Evolutionary conservation across 2,113 vertebrate species (phyloP), one percentile per base, ranked within the genome.

Genomic region (Callospermophilus lateralis): DNA sequence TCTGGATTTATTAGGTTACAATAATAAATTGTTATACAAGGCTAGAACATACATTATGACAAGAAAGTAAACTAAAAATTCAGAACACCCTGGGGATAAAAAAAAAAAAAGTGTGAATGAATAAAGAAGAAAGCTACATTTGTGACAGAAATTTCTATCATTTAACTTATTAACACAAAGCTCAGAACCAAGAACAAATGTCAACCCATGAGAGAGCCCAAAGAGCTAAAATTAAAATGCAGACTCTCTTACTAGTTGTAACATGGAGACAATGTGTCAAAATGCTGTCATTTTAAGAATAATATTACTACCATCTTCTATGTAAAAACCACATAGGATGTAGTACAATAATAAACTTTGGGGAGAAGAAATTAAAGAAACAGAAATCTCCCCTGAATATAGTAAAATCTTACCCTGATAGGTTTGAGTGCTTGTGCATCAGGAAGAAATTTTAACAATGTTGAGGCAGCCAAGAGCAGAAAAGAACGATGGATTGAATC

Each of bases 401-500:
- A 80, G 30, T 73, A 92, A 92, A 73, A 45, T 98, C 98, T 97
- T 97, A 99, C 99, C 99, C 99, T 98, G 68, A 99, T 97, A 1
- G 99, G 99, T 97, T 99, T 99, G 85, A 99, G 98, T 32, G 99
- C 99, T 97, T 99, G 99, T 24, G 99, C 99, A 92, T 99, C 99
- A 20, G 99, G 99, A 95, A 99, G 99, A 98, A 99, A 99, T 98
- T 99, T 99, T 96, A 99, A 98, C 90, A 99, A 98, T 0, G 99
- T 99, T 94, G 99, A 99, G 39, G 99, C 99, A 79, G 99, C 99
- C 95, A 99, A 98, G 91, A 99, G 99, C 97, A 99, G 98, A 97
- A 99, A 99, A 96, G 99, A 99, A 6, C 99, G 98, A 98, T 99
- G 99, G 98, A 99, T 99, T 84, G 99, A 99, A 95, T 99, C 99